Percentiles rank a stretch among this genome's conserved stretches.
These are phyloP conservation scores for Petrocephalus sullivani DNA, from an alignment of 2,797 vertebrate species.

Conservation along the genomic window DNA sequence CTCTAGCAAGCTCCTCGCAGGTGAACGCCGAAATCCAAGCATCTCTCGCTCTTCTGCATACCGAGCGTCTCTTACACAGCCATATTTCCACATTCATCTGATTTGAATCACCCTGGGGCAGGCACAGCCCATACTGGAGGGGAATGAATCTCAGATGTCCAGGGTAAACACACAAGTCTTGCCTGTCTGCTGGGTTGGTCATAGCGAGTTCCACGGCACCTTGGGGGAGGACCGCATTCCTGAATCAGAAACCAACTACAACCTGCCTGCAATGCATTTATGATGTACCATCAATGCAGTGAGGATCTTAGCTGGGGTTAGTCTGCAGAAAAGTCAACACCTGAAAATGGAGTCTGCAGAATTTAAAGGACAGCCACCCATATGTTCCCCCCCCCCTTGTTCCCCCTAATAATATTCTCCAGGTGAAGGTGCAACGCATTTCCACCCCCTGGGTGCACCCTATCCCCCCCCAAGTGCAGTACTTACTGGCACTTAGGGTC, in stretches of 20 bases:
- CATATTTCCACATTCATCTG: not conserved
- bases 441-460: not conserved
- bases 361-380: not conserved
- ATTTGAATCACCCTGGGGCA: not conserved
- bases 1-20: not conserved
- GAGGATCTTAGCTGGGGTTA: not conserved
- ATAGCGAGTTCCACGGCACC: no score
- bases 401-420: not conserved
- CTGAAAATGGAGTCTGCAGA: not conserved
- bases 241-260: not conserved
- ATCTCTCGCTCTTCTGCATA: not conserved
- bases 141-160: not conserved
- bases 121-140: not conserved
- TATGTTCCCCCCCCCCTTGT: not conserved
- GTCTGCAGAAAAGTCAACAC: not conserved
- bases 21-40: not conserved
- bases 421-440: not conserved
- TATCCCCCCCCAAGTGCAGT: not conserved
- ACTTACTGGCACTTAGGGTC: not conserved
- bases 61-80: not conserved
- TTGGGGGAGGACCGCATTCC: not conserved
- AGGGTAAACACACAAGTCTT: not conserved
- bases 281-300: not conserved
- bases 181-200: not conserved
- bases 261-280: not conserved